Evolutionary conservation across 2,113 vertebrate genomes (phyloP), one percentile per base, ranked within the genome.

Genomic region (Rafetus swinhoei): DNA sequence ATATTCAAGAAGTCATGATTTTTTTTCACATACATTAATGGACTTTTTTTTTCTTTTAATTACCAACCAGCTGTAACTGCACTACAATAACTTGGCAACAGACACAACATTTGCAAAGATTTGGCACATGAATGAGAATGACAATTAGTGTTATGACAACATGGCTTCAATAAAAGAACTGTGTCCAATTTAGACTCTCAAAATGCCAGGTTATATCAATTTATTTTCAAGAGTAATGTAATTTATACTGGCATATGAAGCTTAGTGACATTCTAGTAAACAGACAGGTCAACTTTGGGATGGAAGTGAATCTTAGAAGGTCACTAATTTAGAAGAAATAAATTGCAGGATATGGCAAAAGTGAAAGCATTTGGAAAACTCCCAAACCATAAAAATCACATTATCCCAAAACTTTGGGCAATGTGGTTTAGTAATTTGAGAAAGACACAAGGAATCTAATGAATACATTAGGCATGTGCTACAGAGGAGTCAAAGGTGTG

Each of bases 141-240:
- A 91, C 90, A 86, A 84, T 95, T 95, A 84, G 57, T 59, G 76
- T 87, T 86, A 76, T 88, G 89, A 97, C 54, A 93, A 92, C 79
- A 93, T 18, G 59, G 65, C 79, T 92, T 92, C 39, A 94, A 39
- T 79, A 90, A 84, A 93, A 94, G 81, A 57, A 95, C 74, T 86
- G 9, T 82, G 91, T 90, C 80, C 85, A 84, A n/a, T 81, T 74
- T 93, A 87, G 27, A 86, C 62, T 82, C 77, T 5, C 6, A 88
- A 85, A 55, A 39, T 90, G 62, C 87, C 59, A 95, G 25, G 72
- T 60, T 87, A 88, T 50, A 69, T 82, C 54, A 86, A 77, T 35
- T 39, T 69, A 32, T 86, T 87, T 92, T 82, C 81, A 81, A 81
- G 50, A 89, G 76, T 77, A 14, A 83, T 12, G 76, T 85, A 27